Percentiles rank a stretch among this genome's conserved stretches.
phyloP scores from a whole-genome alignment of 2,113 vertebrate genomes.

The Alethe castanea region DNA sequence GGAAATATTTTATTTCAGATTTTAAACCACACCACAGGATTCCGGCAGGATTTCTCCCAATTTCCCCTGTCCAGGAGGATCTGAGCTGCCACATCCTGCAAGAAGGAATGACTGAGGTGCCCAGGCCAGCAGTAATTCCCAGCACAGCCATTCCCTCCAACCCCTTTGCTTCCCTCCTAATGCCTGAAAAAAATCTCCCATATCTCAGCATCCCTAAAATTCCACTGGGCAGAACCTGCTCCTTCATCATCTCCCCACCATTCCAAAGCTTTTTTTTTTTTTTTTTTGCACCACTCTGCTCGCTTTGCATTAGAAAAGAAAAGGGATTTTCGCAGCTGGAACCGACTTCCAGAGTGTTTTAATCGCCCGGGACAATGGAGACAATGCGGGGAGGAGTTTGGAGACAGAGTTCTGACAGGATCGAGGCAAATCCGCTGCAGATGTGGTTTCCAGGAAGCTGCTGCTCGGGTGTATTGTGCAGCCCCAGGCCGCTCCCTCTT shows the following conservation, averaged over 20 bases:
- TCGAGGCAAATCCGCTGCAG: conserved; percentile 44
- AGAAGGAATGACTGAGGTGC: fast-evolving
- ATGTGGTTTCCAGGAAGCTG: conserved; percentile 51
- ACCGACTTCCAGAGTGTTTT: background rate
- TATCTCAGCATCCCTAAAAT: background rate
- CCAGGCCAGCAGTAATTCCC: background rate
- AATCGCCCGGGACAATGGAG: conserved; percentile 27
- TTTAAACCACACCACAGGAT: background rate
- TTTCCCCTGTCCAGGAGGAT: background rate
- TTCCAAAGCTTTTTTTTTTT: background rate
- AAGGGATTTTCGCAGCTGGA: conserved; percentile 34
- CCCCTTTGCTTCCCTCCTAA: background rate
- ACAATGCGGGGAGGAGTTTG: conserved; percentile 53
- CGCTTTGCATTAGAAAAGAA: background rate
- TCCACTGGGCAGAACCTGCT: background rate
- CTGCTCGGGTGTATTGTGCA: background rate
- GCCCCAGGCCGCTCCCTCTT: background rate
- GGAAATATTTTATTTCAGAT: background rate
- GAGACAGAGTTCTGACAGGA: conserved; percentile 30
- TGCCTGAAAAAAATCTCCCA: background rate
- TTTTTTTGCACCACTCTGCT: background rate
- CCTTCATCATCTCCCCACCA: background rate
- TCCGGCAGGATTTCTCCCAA: fast-evolving
- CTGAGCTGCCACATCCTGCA: background rate
- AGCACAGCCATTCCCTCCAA: background rate